Percentiles rank a stretch among this genome's conserved stretches.
phyloP scores from a whole-genome alignment of 1,140 invertebrate species.

The Helicoverpa armigera region DNA sequence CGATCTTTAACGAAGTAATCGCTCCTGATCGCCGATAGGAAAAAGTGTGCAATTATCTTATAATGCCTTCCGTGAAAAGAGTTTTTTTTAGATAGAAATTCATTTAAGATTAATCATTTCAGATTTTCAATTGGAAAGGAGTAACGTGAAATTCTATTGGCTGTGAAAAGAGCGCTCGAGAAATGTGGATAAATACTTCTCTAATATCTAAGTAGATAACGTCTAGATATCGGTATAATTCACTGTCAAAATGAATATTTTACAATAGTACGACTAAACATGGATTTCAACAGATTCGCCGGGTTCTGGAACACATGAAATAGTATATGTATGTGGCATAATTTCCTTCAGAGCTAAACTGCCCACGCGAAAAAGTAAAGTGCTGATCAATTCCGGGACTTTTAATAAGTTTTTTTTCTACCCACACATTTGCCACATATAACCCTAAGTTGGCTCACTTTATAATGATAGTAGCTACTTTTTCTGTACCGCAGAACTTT shows the following conservation, averaged over 20 bases:
- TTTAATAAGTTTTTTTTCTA: constrained; percentile 21
- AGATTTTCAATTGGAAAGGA: not conserved
- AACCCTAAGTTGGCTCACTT: not conserved
- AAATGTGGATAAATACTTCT: too few species aligned
- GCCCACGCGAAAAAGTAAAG: constrained; percentile 21
- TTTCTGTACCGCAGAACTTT: constrained; percentile 47
- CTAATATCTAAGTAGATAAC: too few species aligned
- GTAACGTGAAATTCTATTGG: too few species aligned
- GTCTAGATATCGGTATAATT: too few species aligned
- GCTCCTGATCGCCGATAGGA: constrained; percentile 48
- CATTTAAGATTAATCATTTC: not conserved
- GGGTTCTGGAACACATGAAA: too few species aligned
- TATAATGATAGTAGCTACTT: constrained; percentile 39
- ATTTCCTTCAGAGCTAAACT: not conserved
- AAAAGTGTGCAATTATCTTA: constrained; percentile 47
- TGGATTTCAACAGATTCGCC: too few species aligned
- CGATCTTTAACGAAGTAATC: constrained; percentile 59
- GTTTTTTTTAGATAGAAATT: constrained; percentile 2
- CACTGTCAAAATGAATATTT: too few species aligned
- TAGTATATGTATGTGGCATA: too few species aligned
- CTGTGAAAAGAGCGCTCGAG: too few species aligned
- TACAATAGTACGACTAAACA: too few species aligned
- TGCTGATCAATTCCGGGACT: constrained; percentile 7
- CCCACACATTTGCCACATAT: not conserved
- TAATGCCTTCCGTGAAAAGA: constrained; percentile 19